Base-by-base conservation (phyloP, 2,888 invertebrate species). In the Dicyrtomina minuta region DNA sequence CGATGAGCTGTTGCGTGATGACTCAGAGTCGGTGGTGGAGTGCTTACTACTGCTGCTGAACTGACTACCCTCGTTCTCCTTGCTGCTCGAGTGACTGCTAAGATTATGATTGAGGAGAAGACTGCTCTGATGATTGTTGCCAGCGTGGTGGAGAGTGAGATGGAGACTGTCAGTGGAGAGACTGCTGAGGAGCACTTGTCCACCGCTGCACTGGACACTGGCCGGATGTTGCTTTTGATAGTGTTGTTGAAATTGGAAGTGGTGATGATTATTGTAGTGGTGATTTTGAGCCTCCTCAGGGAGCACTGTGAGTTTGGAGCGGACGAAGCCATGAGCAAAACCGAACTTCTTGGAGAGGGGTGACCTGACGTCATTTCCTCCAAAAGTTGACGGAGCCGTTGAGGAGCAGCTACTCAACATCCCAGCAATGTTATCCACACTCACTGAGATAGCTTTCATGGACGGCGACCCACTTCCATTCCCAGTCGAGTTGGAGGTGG, bases 271-370 rank as follows among this genome's bases (percentile, higher is more conserved):
- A n/a, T n/a, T n/a, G 17, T 69, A 69, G 43, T 67, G 69, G 51
- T 62, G 58, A 33, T 56, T 59, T 55, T 67, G 72, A 88, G 75
- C 72, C 82, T 90, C 90, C 82, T 90, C 90, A 1, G 90, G 90
- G 73, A 91, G 82, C 55, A 90, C 90, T 12, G 90, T 89, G 56
- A 91, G 82, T 75, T 89, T 88, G 0, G 90, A 91, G 70, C 91
- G 86, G 27, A 90, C 82, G 80, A 90, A 91, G 2, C 90, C 90
- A 79, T 90, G 90, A 0, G 90, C 90, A 77, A 90, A 90, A 87
- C 74, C 77, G 68, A 73, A 71, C 65, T 77, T 77, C 87, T 86
- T 74, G 83, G 82, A 60, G 44, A 74, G 71, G 17, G 78, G 76
- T 15, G 73, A 64, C 26, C n/a, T 17, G 65, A 66, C 66, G 68